A percentile compares a stretch with the other conserved stretches of the same genome.
Evolutionary conservation across 2,888 invertebrate species (phyloP).

Genomic region (Luperina nickerlii): DNA sequence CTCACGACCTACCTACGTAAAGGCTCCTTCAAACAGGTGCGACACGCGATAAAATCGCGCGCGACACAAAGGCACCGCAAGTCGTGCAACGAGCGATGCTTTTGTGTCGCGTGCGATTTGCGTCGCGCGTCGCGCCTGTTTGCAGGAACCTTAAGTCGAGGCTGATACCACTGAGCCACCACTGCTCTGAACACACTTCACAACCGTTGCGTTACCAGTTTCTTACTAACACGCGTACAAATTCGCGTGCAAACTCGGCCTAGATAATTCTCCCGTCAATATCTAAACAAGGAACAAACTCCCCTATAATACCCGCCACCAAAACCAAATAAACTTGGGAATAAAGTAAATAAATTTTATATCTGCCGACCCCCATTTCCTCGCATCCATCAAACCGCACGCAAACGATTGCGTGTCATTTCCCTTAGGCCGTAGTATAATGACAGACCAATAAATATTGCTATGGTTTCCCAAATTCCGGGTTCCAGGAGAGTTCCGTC

Average conservation of each 20-base stretch:
- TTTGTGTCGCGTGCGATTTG: no score
- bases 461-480: conserved; percentile 49
- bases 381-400: conserved; percentile 63
- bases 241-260: not conserved
- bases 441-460: conserved; percentile 59
- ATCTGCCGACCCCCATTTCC: conserved; percentile 58
- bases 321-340: conserved; percentile 31
- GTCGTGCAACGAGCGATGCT: no score
- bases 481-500: not conserved
- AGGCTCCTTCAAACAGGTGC: no score
- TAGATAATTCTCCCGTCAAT: conserved; percentile 24
- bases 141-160: no score
- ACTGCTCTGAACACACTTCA: not conserved
- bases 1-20: not conserved
- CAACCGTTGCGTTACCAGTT: not conserved
- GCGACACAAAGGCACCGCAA: no score
- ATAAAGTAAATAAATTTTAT: conserved; percentile 56
- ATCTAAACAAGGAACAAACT: conserved; percentile 24
- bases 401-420: conserved; percentile 64
- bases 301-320: conserved; percentile 23
- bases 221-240: not conserved
- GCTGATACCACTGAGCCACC: no score
- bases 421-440: conserved; percentile 48
- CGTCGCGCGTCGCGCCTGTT: no score
- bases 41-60: no score